These are phyloP conservation scores for Eulemur albifrons DNA, from an alignment of 2,797 vertebrate species.

Conservation along the genomic window DNA sequence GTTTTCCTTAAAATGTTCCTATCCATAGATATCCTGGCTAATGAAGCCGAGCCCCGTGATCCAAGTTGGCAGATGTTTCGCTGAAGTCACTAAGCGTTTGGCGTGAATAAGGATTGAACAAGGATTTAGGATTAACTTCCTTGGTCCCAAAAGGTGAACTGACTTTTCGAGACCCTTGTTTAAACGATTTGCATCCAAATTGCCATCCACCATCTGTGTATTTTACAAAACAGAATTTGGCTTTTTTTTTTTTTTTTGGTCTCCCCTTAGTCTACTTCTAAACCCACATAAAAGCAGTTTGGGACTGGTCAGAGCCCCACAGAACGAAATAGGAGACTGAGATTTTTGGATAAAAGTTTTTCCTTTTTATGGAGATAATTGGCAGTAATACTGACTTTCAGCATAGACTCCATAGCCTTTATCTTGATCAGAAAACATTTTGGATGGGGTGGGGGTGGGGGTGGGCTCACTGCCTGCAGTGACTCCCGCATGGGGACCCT, in stretches of 20 bases:
- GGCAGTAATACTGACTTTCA: conserved; percentile 74
- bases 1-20: conserved; percentile 50
- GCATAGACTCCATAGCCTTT: conserved; percentile 49
- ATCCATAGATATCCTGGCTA: conserved; percentile 34
- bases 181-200: conserved; percentile 21
- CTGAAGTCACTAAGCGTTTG: conserved; percentile 41
- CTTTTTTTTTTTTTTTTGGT: not conserved
- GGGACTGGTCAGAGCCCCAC: conserved; percentile 48
- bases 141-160: conserved; percentile 44
- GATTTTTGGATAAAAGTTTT: conserved; percentile 67
- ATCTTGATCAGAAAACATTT: conserved; percentile 72
- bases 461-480: not conserved
- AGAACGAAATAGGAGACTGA: conserved; percentile 69
- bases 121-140: conserved; percentile 25
- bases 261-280: conserved; percentile 55
- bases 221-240: conserved; percentile 7
- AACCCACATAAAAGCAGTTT: conserved; percentile 67
- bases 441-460: conserved; percentile 8
- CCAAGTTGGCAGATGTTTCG: conserved; percentile 24
- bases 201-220: not conserved
- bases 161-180: conserved; percentile 12
- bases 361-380: conserved; percentile 73
- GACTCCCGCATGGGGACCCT: conserved; percentile 55
- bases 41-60: not conserved
- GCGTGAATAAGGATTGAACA: not conserved